Evolutionary conservation across 1,140 invertebrate species (phyloP).

Genomic region (Drosophila pseudoananassae): DNA sequence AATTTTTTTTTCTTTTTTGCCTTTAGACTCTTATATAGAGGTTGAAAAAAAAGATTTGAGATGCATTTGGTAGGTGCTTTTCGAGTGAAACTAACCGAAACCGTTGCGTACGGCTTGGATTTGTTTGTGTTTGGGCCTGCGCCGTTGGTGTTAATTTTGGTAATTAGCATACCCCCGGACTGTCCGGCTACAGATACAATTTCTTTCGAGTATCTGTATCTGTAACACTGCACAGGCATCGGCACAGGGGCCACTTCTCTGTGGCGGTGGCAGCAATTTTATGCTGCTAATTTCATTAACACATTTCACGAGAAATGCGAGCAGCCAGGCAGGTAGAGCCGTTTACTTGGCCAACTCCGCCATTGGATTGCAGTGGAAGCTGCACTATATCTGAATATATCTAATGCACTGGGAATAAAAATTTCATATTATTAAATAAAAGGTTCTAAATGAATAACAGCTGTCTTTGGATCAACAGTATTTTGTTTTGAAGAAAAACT

Average conservation of each 20-base stretch:
- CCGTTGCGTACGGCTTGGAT: conserved; percentile 55
- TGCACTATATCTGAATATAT: conserved; percentile 38
- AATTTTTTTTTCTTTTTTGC: conserved; percentile 2
- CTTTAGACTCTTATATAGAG: not conserved
- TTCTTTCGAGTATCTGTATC: conserved; percentile 59
- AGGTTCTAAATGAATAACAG: too few species aligned
- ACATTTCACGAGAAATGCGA: conserved; percentile 65
- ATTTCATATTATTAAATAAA: not conserved
- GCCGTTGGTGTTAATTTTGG: conserved; percentile 78
- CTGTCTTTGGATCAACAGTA: too few species aligned
- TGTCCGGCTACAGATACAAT: conserved; percentile 62
- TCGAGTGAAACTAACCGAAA: conserved; percentile 73
- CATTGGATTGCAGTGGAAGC: conserved; percentile 25
- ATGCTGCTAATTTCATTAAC: conserved; percentile 84
- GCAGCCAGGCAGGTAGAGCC: conserved; percentile 41
- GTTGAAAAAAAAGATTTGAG: not conserved
- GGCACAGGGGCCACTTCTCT: not conserved
- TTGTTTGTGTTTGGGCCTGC: conserved; percentile 25
- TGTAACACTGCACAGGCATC: conserved; percentile 60
- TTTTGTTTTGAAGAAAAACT: too few species aligned
- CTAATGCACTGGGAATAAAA: conserved; percentile 12
- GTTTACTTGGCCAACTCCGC: conserved; percentile 32
- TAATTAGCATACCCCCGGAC: conserved; percentile 73
- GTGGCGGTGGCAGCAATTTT: conserved; percentile 60
- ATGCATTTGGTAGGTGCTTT: conserved; percentile 47